phyloP scores from a whole-genome alignment of 2,113 vertebrate species.

The Dromaius novaehollandiae region DNA sequence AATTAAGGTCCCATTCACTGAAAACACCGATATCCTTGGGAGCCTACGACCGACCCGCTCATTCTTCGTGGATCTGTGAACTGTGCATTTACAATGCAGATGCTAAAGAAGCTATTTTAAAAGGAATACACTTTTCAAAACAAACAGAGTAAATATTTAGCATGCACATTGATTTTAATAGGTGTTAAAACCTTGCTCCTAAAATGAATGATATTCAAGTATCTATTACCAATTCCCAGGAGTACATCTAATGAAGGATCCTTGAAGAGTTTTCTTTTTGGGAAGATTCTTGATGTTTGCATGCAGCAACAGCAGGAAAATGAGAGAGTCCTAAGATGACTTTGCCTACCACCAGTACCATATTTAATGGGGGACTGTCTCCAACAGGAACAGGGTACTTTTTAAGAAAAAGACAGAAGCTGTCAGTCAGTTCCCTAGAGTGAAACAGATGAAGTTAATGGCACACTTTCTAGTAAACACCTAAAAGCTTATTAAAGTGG shows the following conservation, averaged over 20 bases:
- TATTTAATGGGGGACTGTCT: not conserved
- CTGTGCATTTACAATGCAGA: not conserved
- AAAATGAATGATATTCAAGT: slow-evolving; percentile 64
- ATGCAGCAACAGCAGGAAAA: slow-evolving; percentile 39
- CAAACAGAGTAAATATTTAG: slow-evolving; percentile 52
- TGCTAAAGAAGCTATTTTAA: not conserved
- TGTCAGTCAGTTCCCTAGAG: slow-evolving; percentile 22
- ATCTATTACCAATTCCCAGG: slow-evolving; percentile 55
- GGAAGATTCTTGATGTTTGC: slow-evolving; percentile 36
- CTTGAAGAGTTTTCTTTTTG: slow-evolving; percentile 52
- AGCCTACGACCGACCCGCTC: not conserved
- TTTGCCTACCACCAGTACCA: not conserved
- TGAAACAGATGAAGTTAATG: not conserved
- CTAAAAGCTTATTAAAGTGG: slow-evolving; percentile 7
- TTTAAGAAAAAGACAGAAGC: not conserved
- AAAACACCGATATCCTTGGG: not conserved
- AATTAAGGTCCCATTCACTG: not conserved
- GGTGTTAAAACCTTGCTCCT: slow-evolving; percentile 47
- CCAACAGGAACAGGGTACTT: not conserved
- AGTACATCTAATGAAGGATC: slow-evolving; percentile 60
- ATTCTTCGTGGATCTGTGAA: not conserved
- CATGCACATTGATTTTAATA: slow-evolving; percentile 43
- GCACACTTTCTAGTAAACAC: not conserved
- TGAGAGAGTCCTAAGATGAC: not conserved
- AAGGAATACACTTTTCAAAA: slow-evolving; percentile 7